Base-by-base conservation (phyloP, 2,797 vertebrate species). In the Heliangelus exortis region DNA sequence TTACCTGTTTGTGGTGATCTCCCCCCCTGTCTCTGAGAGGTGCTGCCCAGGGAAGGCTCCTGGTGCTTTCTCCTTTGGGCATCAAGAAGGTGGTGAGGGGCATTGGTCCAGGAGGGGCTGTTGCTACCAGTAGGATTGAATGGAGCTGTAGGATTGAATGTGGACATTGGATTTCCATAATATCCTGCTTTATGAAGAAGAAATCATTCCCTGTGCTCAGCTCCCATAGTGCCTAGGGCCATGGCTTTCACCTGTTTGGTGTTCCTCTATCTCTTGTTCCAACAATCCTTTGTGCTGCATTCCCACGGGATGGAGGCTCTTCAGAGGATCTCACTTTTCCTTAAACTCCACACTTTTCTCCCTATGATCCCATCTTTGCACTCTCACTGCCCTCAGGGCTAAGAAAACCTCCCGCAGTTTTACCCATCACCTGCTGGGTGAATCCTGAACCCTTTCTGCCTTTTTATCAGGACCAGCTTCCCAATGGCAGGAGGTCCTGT, bases 391-490 rank as follows among this genome's bases (percentile, higher is more conserved):
- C 31, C 0, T 45, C 79, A 93, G n/a, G 50, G 59, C 48, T 62
- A 13, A 47, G 65, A 33, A 92, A 96, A 20, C 63, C 84, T 57
- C 74, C 59, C 13, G 5, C 66, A 13, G 43, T 90, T 75, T 48
- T 10, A 0, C 48, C 96, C 58, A 39, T 96, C 55, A 54, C 94
- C 61, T 81, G 82, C 77, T 12, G 39, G 43, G 72, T 90, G 85
- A 95, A 33, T 66, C 90, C 91, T 48, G 82, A 96, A 63, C 87
- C 83, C 18, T 89, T 94, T 76, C 91, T 94, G 72, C 80, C 84
- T 81, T 90, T 89, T 41, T 29, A 2, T 51, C 1, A 2, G 0
- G 28, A 50, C 62, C 43, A 2, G 54, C 36, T 55, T 45, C 31
- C 63, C 41, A 23, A 21, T 6, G 21, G 12, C 72, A 43, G 8